A percentile compares a stretch with the other conserved stretches of the same genome.
These are phyloP conservation scores for Drosophila takahashii DNA, from an alignment of 1,140 invertebrate genomes.

Conservation along the genomic window DNA sequence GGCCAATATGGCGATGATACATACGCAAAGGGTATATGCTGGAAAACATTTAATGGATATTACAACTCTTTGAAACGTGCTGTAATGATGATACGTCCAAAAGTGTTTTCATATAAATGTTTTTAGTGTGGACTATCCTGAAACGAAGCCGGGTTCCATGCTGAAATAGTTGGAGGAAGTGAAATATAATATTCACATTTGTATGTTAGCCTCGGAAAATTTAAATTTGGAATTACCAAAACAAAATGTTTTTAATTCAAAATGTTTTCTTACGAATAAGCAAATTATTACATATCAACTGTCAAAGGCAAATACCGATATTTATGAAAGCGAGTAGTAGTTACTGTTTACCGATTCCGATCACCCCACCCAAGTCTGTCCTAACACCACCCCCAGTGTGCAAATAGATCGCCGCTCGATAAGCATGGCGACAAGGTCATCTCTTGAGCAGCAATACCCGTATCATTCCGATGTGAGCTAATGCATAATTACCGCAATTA, in stretches of 20 bases:
- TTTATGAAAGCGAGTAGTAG: neutral
- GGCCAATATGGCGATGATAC: too few relatives aligned
- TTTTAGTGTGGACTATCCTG: too few relatives aligned
- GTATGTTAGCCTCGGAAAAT: too few relatives aligned
- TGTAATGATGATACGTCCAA: neutral
- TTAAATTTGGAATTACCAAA: too few relatives aligned
- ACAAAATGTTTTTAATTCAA: too few relatives aligned
- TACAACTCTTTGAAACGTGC: neutral
- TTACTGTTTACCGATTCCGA: neutral
- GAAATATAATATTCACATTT: too few relatives aligned
- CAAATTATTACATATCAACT: neutral
- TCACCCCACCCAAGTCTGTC: neutral
- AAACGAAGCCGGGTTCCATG: too few relatives aligned
- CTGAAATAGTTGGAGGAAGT: too few relatives aligned
- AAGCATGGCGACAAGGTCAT: conserved; percentile 25
- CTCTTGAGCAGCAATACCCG: conserved; percentile 12
- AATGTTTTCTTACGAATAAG: neutral
- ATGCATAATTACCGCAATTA: conserved; percentile 78
- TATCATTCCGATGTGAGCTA: conserved; percentile 54
- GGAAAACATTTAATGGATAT: too few relatives aligned
- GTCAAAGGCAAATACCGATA: neutral
- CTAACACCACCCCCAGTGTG: neutral
- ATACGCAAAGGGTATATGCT: too few relatives aligned
- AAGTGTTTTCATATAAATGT: too few relatives aligned
- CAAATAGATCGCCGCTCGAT: conserved; percentile 21